These are phyloP conservation scores for Pseudachorutes palmiensis DNA, from an alignment of 1,140 invertebrate species.

Conservation along the genomic window DNA sequence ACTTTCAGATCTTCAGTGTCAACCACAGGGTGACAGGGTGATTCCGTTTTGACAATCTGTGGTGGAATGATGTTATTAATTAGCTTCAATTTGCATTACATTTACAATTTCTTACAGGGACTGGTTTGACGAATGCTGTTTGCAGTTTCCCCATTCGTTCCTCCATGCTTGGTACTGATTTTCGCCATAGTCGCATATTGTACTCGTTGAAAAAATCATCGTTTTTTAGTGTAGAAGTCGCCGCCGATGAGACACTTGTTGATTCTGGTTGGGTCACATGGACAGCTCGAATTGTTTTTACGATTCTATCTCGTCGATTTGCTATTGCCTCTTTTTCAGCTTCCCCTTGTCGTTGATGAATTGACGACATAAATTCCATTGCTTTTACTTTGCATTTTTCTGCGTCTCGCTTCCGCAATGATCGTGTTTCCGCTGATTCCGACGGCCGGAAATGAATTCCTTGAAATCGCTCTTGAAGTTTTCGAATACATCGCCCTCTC, in stretches of 20 bases:
- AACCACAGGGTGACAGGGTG: background rate
- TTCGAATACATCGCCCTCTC: conserved; percentile 6
- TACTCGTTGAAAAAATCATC: conserved; percentile 33
- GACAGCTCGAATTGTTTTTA: conserved; percentile 4
- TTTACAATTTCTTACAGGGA: background rate
- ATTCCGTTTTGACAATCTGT: background rate
- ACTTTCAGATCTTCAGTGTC: background rate
- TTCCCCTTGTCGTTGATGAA: conserved; percentile 10
- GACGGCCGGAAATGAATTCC: conserved; percentile 5
- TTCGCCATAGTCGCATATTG: conserved; percentile 24
- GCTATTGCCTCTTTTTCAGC: conserved; percentile 12
- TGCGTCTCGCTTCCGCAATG: conserved; percentile 13
- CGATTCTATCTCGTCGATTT: conserved; percentile 9
- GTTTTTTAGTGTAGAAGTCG: background rate
- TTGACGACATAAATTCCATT: conserved; percentile 2
- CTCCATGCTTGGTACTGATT: conserved; percentile 21
- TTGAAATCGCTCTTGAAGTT: conserved; percentile 3
- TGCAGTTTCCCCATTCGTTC: conserved; percentile 22
- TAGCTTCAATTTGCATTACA: conserved; percentile 14
- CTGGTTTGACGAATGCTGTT: background rate
- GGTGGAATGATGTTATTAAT: background rate
- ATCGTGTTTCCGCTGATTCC: conserved; percentile 7
- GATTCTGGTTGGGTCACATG: background rate
- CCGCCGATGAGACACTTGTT: background rate
- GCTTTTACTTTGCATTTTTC: conserved; percentile 22